These are phyloP conservation scores for Pteropus alecto DNA, from an alignment of 2,113 vertebrate species.

Conservation along the genomic window DNA sequence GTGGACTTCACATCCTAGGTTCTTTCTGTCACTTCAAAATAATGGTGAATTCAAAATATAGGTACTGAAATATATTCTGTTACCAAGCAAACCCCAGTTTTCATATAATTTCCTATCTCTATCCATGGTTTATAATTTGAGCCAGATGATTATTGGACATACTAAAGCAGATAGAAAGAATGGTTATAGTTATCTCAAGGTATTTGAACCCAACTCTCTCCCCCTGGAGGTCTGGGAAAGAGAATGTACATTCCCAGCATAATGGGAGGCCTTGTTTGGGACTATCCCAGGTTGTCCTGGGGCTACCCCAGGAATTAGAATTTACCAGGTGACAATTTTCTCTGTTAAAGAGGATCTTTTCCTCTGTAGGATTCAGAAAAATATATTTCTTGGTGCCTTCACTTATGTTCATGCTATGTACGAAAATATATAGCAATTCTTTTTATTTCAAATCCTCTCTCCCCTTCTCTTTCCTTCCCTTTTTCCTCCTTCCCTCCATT, in stretches of 20 bases:
- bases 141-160: not conserved
- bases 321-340: not conserved
- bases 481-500: no score
- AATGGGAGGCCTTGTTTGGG: not conserved
- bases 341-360: not conserved
- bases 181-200: not conserved
- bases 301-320: not conserved
- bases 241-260: not conserved
- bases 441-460: not conserved
- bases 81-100: not conserved
- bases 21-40: slow-evolving; percentile 9
- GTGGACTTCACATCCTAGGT: not conserved
- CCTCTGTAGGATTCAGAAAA: not conserved
- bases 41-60: not conserved
- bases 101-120: not conserved
- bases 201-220: not conserved
- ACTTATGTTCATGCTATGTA: not conserved
- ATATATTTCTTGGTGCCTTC: not conserved
- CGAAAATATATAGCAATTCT: not conserved
- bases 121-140: not conserved
- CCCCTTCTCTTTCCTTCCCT: fast-evolving
- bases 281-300: not conserved
- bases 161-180: not conserved
- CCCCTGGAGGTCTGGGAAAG: not conserved
- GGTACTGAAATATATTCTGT: not conserved